Base-by-base conservation (phyloP, 2,888 invertebrate species). In the Nineta flava region DNA sequence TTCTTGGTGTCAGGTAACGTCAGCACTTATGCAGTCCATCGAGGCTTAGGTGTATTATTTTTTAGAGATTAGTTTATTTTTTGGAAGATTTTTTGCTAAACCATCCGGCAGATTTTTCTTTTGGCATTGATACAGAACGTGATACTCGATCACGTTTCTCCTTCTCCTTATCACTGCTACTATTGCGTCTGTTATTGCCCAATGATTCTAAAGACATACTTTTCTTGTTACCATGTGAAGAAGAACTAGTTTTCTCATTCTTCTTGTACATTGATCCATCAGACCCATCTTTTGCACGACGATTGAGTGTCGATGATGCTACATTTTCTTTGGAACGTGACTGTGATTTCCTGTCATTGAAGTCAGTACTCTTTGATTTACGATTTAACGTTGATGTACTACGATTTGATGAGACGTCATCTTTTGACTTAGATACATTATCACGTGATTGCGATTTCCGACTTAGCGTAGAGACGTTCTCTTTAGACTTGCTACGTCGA, bases 21-120 rank as follows among this genome's bases (percentile, higher is more conserved):
- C 19, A 19, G 5, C 19, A 19, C 19, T 19, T 19, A 3, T 19
- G 19, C 19, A 19, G 5, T 19, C n/a, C 19, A 19, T 19, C 19
- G 5, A 19, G 19, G 5, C 19, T 19, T 19, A n/a, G n/a, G n/a
- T n/a, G n/a, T n/a, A n/a, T n/a, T n/a, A n/a, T n/a, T n/a, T n/a
- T 7, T 26, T 26, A 26, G 26, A 26, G 19, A 7, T 26, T 26
- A 26, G 7, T 26, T 47, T 47, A 34, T 17, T 47, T 47, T 47
- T 47, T 47, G 6, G 16, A 21, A 19, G 44, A 19, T 38, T 17
- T 32, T 38, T 45, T 49, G 7, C 49, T 34, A 59, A 83, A 82
- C 83, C 83, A 83, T 49, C 81, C 81, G 35, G 83, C 81, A 53
- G 79, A 77, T 63, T 82, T 81, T 59, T 83, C 81, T 58, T 81